Evolutionary conservation across 2,888 invertebrate genomes (phyloP).

Genomic region (Luperina testacea): DNA sequence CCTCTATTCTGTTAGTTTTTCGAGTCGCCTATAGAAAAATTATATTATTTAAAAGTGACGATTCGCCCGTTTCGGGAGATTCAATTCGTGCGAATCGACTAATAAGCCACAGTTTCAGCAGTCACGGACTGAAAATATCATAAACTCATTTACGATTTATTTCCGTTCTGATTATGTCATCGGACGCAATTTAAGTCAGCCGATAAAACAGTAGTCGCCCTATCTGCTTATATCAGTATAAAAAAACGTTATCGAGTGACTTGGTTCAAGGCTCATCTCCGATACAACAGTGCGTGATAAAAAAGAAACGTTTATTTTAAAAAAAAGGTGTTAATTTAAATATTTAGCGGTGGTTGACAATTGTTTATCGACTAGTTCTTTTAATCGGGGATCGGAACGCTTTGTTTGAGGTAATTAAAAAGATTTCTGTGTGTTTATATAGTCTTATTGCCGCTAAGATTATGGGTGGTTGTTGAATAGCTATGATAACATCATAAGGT

Average conservation of each 20-base stretch:
- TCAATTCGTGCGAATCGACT: not conserved
- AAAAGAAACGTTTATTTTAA: not conserved
- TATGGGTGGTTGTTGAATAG: not conserved
- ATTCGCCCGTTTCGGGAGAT: not conserved
- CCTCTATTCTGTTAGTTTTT: too few relatives aligned
- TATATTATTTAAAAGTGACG: not conserved
- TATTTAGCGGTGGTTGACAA: constrained; percentile 8
- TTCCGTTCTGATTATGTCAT: constrained; percentile 46
- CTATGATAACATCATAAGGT: constrained; percentile 2
- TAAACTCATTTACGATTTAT: not conserved
- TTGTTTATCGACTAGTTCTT: not conserved
- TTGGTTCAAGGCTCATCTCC: constrained; percentile 66
- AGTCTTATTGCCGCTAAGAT: not conserved
- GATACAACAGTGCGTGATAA: constrained; percentile 47
- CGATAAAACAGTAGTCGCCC: constrained; percentile 65
- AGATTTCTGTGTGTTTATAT: constrained; percentile 1
- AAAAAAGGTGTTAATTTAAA: constrained; percentile 10
- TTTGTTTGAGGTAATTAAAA: constrained; percentile 19
- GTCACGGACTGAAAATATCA: not conserved
- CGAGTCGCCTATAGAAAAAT: too few relatives aligned
- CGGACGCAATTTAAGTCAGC: constrained; percentile 30
- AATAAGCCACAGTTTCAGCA: not conserved
- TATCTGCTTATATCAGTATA: constrained; percentile 58
- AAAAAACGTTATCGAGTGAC: constrained; percentile 52
- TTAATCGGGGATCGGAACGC: not conserved